phyloP scores from a whole-genome alignment of 1,140 invertebrate genomes.

The Brachionus koreanus region DNA sequence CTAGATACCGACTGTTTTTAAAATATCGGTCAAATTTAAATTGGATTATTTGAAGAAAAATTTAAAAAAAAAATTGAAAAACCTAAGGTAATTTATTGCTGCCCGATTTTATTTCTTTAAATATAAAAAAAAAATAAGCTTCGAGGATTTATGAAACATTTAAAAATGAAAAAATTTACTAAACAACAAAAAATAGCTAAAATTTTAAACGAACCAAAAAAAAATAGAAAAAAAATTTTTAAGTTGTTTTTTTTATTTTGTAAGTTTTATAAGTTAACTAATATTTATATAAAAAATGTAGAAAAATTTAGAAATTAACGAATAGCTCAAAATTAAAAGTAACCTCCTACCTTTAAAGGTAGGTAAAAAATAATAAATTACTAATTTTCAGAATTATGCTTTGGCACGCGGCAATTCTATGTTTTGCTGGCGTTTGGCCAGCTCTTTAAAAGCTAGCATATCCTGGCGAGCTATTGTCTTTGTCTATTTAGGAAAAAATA shows the following conservation, averaged over 20 bases:
- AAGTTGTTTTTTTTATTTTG: neutral
- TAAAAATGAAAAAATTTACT: conserved; percentile 25
- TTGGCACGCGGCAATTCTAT: neutral
- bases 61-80: neutral
- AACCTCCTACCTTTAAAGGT: conserved; percentile 38
- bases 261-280: conserved; percentile 38
- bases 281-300: conserved; percentile 32
- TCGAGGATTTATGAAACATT: conserved; percentile 5
- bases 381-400: conserved; percentile 13
- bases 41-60: neutral
- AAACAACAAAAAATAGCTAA: conserved; percentile 8
- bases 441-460: neutral
- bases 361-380: conserved; percentile 22
- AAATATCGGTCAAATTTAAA: neutral
- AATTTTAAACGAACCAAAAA: neutral
- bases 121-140: neutral
- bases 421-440: neutral
- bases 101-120: neutral
- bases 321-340: neutral
- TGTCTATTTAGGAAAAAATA: neutral
- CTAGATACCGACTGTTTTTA: neutral
- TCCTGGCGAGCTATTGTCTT: neutral
- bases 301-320: conserved; percentile 20
- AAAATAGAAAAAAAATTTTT: neutral
- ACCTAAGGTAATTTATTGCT: neutral